Evolutionary conservation across 2,888 invertebrate genomes (phyloP).

Genomic region (Thereva nobilitata): DNA sequence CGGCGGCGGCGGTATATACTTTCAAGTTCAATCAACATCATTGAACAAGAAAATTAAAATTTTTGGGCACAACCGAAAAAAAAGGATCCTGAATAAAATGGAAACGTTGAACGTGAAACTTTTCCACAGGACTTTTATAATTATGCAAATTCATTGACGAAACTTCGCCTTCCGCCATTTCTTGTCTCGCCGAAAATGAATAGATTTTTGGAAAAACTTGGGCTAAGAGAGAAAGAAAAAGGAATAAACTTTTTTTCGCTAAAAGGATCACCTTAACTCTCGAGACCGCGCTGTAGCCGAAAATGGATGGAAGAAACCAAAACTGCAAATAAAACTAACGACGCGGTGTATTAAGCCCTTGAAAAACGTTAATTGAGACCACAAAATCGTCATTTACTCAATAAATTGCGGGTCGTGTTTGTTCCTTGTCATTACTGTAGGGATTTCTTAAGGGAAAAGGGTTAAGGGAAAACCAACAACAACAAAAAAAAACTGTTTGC

Average conservation of each 20-base stretch:
- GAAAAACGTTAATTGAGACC: too few relatives aligned
- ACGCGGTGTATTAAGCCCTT: neutral
- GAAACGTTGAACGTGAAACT: slow-evolving; percentile 27
- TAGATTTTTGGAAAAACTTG: slow-evolving; percentile 21
- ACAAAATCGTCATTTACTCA: too few relatives aligned
- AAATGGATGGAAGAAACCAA: slow-evolving; percentile 1
- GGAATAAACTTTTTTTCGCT: too few relatives aligned
- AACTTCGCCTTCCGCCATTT: slow-evolving; percentile 28
- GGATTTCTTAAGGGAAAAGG: too few relatives aligned
- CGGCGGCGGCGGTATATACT: slow-evolving; percentile 25
- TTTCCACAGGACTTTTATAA: slow-evolving; percentile 32
- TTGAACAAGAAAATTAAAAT: slow-evolving; percentile 38
- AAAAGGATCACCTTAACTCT: too few relatives aligned
- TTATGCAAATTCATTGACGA: slow-evolving; percentile 33
- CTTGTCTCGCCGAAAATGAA: slow-evolving; percentile 19
- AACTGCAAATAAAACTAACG: slow-evolving; percentile 34
- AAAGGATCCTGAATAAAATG: slow-evolving; percentile 26
- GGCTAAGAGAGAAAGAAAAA: neutral
- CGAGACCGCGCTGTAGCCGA: too few relatives aligned
- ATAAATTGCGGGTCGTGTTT: too few relatives aligned
- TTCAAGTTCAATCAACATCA: slow-evolving; percentile 37
- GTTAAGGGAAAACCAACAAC: too few relatives aligned
- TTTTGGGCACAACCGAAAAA: slow-evolving; percentile 4
- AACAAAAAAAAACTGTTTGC: too few relatives aligned
- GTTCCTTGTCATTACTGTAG: too few relatives aligned